phyloP scores from a whole-genome alignment of 2,797 vertebrate genomes.

The Lepilemur ruficaudatus region DNA sequence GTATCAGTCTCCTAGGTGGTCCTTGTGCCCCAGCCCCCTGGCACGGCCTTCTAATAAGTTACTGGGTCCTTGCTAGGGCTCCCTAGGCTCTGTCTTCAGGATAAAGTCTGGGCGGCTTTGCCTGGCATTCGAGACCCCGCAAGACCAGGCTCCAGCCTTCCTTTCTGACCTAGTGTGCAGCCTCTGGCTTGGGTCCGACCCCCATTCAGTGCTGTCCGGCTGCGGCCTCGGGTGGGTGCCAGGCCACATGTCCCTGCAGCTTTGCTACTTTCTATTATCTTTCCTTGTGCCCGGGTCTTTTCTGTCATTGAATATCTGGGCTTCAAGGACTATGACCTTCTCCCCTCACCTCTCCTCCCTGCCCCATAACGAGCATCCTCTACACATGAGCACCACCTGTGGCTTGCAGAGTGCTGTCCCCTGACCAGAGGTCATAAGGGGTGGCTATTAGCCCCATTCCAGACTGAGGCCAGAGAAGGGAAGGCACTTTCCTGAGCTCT shows the following conservation, averaged over 20 bases:
- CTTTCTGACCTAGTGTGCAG: not conserved
- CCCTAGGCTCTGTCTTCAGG: not conserved
- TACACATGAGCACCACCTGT: not conserved
- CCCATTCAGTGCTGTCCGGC: rapidly evolving
- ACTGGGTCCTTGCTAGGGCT: not conserved
- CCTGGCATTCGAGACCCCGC: not conserved
- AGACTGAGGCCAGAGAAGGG: not conserved
- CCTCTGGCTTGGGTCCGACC: not conserved
- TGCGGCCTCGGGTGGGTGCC: not conserved
- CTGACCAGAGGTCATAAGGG: not conserved
- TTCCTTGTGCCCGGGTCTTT: not conserved
- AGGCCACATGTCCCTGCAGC: not conserved
- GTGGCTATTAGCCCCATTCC: not conserved
- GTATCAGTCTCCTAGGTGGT: not conserved
- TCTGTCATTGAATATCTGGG: not conserved
- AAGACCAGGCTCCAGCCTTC: not conserved
- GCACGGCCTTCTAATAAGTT: not conserved
- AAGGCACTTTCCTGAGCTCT: not conserved
- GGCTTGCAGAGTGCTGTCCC: not conserved
- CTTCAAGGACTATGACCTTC: not conserved
- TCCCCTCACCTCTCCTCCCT: not conserved
- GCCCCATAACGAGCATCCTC: not conserved
- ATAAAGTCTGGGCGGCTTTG: not conserved
- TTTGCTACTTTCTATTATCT: not conserved
- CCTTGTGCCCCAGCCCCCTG: not conserved